phyloP scores from a whole-genome alignment of 2,888 invertebrate species.

The Rhingia rostrata region DNA sequence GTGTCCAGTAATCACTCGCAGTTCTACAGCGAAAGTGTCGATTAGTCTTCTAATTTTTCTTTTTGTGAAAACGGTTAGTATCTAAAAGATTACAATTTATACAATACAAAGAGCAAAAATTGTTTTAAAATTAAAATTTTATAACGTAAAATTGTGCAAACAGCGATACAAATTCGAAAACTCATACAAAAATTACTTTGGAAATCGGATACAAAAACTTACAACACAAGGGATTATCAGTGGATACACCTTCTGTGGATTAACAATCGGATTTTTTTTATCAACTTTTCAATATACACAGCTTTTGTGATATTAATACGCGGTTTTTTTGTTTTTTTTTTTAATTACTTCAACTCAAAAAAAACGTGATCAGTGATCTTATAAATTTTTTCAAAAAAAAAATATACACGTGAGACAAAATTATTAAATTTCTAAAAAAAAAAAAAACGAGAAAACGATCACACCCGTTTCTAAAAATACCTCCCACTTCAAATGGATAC shows the following conservation, averaged over 20 bases:
- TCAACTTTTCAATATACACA: too few relatives aligned
- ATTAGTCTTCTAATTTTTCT: conserved; percentile 80
- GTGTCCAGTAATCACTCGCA: conserved; percentile 83
- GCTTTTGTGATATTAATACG: too few relatives aligned
- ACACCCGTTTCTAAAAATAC: conserved; percentile 43
- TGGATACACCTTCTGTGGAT: conserved; percentile 72
- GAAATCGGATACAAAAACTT: conserved; percentile 64
- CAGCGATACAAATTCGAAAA: conserved; percentile 19
- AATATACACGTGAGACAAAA: conserved; percentile 25
- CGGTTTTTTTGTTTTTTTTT: background rate
- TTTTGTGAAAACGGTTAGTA: conserved; percentile 80
- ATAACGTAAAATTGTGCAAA: conserved; percentile 51
- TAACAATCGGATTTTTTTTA: conserved; percentile 47
- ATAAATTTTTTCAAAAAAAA: conserved; percentile 8
- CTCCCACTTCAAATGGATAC: conserved; percentile 16
- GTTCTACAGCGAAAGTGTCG: conserved; percentile 84
- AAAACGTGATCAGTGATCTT: conserved; percentile 58
- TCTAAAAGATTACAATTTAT: background rate
- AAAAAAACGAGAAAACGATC: conserved; percentile 39
- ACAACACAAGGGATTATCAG: conserved; percentile 75
- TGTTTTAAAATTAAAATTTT: conserved; percentile 20
- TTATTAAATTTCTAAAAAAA: conserved; percentile 7
- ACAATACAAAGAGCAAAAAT: too few relatives aligned
- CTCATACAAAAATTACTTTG: conserved; percentile 23
- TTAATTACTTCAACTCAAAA: conserved; percentile 11